Base-by-base conservation (phyloP, 23 tunicate genomes). In the Ciona savignyi region DNA sequence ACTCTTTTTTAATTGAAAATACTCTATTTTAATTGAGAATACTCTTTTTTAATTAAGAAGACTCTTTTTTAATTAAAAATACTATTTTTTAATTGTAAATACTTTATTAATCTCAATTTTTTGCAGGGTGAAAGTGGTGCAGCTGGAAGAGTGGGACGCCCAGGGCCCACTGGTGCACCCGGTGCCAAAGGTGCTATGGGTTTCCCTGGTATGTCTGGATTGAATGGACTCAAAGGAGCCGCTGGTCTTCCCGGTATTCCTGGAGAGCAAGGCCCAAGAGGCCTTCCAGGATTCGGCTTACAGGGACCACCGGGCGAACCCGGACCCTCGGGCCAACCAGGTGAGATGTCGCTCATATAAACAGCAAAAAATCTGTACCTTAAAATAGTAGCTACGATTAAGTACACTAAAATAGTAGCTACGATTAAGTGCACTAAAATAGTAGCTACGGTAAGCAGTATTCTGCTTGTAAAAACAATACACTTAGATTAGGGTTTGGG, bases 171-270 rank as follows among this genome's bases (percentile, higher is more conserved):
- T 0, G 95, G 95, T 1, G 66, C 61, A 2, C 74, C 65, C 48
- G 95, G 95, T 0, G 73, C 78, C 0, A 87, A 87, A 60, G 95
- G 95, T 27, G 80, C 67, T 23, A 76, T 85, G 77, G 95, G 95
- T 9, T 70, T 75, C 26, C 82, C 85, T 70, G 95, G 95, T 11
- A 68, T 80, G 73, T 28, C 51, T 23, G 97, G 97, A n/a, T 66
- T 74, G 9, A 65, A 79, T 70, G 97, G 97, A 62, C 30, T 64
- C 4, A 83, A 79, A 70, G 97, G 97, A 30, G 63, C 60, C 6
- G 63, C 81, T 4, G 97, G 97, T 31, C 30, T 9, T 21, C 81
- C 85, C 1, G 97, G 97, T 3, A 35, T 74, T n/a, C 77, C 74
- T 19, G 97, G 97, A 21, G 75, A 70, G 63, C 80, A 60, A 29